phyloP scores from a whole-genome alignment of 2,888 invertebrate genomes.

The Diadromus collaris region DNA sequence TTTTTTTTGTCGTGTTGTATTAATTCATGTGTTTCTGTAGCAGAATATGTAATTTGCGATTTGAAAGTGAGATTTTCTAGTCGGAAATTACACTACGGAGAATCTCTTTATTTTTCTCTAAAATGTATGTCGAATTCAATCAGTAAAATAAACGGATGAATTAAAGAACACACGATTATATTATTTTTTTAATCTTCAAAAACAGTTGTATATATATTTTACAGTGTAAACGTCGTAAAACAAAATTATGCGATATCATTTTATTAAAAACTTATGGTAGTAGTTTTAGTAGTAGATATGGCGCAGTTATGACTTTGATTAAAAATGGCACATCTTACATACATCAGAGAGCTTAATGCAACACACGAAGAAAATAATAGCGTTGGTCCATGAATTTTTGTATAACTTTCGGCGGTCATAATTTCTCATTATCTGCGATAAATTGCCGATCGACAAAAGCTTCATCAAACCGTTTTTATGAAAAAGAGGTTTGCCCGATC shows the following conservation, averaged over 20 bases:
- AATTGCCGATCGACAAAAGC: neutral
- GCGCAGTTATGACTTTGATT: neutral
- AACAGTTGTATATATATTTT: neutral
- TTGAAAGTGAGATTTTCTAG: too few relatives aligned
- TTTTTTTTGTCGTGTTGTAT: slow-evolving; percentile 8
- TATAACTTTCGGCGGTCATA: neutral
- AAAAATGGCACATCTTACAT: slow-evolving; percentile 3
- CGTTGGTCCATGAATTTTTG: slow-evolving; percentile 5
- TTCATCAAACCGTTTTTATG: neutral
- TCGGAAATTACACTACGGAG: too few relatives aligned
- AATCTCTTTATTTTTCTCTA: neutral
- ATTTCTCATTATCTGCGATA: neutral
- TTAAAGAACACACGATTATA: neutral
- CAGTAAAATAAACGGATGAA: neutral
- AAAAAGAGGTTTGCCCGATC: neutral
- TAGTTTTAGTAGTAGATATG: neutral
- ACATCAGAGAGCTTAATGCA: neutral
- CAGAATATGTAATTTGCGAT: too few relatives aligned
- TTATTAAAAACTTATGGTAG: slow-evolving; percentile 1
- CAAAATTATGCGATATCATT: neutral
- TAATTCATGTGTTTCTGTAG: too few relatives aligned
- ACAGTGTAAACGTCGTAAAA: neutral
- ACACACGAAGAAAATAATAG: neutral
- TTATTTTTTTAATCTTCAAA: neutral
- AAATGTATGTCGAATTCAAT: neutral